phyloP scores from a whole-genome alignment of 2,888 invertebrate species.

The Platycheirus rosarum region DNA sequence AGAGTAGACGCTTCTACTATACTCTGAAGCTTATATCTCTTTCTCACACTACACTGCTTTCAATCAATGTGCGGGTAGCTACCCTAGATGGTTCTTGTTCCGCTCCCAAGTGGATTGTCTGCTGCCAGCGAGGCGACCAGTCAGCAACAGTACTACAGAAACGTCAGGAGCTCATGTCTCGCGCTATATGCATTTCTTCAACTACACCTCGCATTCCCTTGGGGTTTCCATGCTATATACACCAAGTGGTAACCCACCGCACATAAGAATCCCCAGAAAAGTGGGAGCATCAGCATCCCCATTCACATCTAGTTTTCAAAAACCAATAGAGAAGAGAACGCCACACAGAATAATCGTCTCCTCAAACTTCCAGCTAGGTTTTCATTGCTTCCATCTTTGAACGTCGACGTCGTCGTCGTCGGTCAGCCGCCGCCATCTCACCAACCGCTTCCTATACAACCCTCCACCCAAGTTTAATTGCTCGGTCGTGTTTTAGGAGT shows the following conservation, averaged over 20 bases:
- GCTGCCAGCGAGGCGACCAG: constrained; percentile 53
- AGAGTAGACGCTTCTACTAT: constrained; percentile 56
- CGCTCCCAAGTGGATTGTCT: constrained; percentile 65
- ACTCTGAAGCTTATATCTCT: constrained; percentile 61
- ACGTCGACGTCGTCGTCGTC: constrained; percentile 23
- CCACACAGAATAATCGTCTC: constrained; percentile 66
- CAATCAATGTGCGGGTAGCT: constrained; percentile 21
- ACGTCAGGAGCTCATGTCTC: constrained; percentile 28
- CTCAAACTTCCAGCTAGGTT: constrained; percentile 51
- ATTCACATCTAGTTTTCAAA: constrained; percentile 4
- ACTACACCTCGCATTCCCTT: constrained; percentile 38
- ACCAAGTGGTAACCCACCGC: constrained; percentile 22
- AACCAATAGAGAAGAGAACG: constrained; percentile 58
- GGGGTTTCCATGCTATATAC: constrained; percentile 28
- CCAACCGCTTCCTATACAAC: not conserved
- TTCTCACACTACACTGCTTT: constrained; percentile 57
- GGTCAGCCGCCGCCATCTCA: constrained; percentile 9
- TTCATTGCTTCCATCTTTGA: constrained; percentile 12
- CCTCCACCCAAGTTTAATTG: constrained; percentile 1
- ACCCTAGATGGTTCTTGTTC: constrained; percentile 29
- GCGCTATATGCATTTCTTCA: constrained; percentile 56
- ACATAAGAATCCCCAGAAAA: constrained; percentile 33
- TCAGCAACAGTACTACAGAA: constrained; percentile 22
- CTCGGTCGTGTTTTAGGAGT: constrained; percentile 69
- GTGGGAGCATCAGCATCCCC: constrained; percentile 33